Evolutionary conservation across 2,888 invertebrate genomes (phyloP).

Genomic region (Sinodicranocentrus sp.): DNA sequence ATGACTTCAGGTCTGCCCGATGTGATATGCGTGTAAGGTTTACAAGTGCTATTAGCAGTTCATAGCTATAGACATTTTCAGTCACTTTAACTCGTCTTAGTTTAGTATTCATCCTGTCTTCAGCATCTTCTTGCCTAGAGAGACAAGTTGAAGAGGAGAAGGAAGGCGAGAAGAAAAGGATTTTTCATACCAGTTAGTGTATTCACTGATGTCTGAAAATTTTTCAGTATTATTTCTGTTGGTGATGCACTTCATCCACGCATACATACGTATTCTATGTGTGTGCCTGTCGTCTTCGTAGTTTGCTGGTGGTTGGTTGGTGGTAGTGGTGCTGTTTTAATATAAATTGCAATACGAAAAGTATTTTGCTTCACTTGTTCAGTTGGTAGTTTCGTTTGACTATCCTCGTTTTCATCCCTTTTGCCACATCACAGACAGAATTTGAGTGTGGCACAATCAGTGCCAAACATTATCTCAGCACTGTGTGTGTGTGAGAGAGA

Average conservation of each 20-base stretch:
- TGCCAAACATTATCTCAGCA: not conserved
- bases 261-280: not conserved
- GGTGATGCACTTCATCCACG: slow-evolving; percentile 24
- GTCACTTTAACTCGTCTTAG: slow-evolving; percentile 10
- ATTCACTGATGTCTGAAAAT: slow-evolving; percentile 11
- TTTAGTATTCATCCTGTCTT: slow-evolving; percentile 21
- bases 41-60: not conserved
- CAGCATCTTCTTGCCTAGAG: slow-evolving; percentile 4
- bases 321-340: slow-evolving; percentile 1
- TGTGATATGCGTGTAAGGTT: not conserved
- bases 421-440: slow-evolving; percentile 4
- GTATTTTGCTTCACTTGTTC: slow-evolving; percentile 31
- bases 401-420: slow-evolving; percentile 23
- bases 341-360: slow-evolving; percentile 19
- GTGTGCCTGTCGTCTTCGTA: slow-evolving; percentile 9
- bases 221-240: slow-evolving; percentile 31
- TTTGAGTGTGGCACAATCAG: slow-evolving; percentile 7
- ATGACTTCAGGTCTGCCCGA: not conserved
- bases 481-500: no score
- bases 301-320: slow-evolving; percentile 10
- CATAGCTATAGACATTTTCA: slow-evolving; percentile 5
- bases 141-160: slow-evolving; percentile 23
- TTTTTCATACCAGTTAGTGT: slow-evolving; percentile 26
- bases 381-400: slow-evolving; percentile 24
- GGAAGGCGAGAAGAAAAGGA: slow-evolving; percentile 11